Percentiles rank a stretch among this genome's conserved stretches.
Conservation (phyloP, 2,113 vertebrate genomes). For the Helogale parvula region DNA sequence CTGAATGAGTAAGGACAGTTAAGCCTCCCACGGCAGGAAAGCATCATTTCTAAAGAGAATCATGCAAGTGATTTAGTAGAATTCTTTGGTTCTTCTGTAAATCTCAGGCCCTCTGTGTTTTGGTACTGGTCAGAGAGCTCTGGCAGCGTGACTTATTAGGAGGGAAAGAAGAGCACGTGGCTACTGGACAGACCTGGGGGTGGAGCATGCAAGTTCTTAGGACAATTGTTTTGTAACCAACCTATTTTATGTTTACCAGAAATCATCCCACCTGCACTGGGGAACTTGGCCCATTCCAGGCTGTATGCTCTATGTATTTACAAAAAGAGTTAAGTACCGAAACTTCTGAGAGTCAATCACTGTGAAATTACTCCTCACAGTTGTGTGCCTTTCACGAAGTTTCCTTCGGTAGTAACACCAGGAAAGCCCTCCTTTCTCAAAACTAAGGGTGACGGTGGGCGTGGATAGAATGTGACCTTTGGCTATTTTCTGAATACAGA, state of each 20-base stretch:
- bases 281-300: conserved; percentile 59
- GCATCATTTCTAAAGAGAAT: not conserved
- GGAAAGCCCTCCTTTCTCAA: not conserved
- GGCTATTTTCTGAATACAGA: not conserved
- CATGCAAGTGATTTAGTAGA: not conserved
- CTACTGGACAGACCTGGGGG: not conserved
- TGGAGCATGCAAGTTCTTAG: not conserved
- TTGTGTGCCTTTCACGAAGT: not conserved
- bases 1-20: not conserved
- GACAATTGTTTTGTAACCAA: conserved; percentile 61
- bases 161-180: accelerated
- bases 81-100: not conserved
- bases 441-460: not conserved
- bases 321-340: not conserved
- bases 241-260: conserved; percentile 70
- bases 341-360: not conserved
- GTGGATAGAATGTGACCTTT: not conserved
- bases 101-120: not conserved
- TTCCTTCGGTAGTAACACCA: not conserved
- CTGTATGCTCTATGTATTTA: conserved; percentile 12
- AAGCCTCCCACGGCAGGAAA: not conserved
- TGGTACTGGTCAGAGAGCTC: not conserved
- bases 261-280: conserved; percentile 54
- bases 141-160: not conserved
- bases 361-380: not conserved